A percentile compares a stretch with the other conserved stretches of the same genome.
Evolutionary conservation across 2,797 vertebrate species (phyloP).

Genomic region (Lagocephalus sceleratus): DNA sequence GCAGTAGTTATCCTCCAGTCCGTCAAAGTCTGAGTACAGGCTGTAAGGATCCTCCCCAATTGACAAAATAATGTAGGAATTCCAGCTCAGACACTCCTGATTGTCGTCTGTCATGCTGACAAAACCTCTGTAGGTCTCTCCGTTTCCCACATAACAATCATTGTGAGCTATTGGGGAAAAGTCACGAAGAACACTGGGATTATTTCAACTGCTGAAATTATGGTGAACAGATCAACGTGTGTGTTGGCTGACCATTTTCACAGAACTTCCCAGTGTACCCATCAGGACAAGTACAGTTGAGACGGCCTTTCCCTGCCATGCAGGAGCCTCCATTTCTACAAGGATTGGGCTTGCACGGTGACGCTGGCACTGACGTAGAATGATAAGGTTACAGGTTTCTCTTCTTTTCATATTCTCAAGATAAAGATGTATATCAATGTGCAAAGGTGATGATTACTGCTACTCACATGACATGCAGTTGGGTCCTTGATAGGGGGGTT

Average conservation of each 20-base stretch:
- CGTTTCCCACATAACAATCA: conserved; percentile 61
- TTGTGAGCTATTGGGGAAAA: conserved; percentile 28
- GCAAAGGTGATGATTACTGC: background rate
- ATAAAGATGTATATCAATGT: background rate
- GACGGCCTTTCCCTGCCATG: conserved; percentile 16
- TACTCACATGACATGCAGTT: conserved; percentile 52
- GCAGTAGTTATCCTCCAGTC: conserved; percentile 65
- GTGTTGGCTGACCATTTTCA: conserved; percentile 48
- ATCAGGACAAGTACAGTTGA: conserved; percentile 48
- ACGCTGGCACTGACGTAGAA: conserved; percentile 28
- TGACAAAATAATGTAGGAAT: conserved; percentile 39
- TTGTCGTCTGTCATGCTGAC: conserved; percentile 44
- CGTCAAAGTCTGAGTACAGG: conserved; percentile 28
- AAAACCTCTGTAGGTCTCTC: conserved; percentile 52
- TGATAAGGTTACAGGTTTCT: background rate
- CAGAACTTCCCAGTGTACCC: conserved; percentile 61
- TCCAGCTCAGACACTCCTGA: conserved; percentile 61
- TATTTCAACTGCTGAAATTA: no score
- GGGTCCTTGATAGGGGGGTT: conserved; percentile 44
- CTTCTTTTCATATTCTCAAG: no score
- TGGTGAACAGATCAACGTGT: no score
- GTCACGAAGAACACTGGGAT: background rate
- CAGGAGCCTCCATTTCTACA: conserved; percentile 63
- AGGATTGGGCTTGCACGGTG: conserved; percentile 55
- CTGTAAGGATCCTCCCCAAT: conserved; percentile 11